Percentiles rank a stretch among this genome's conserved stretches.
Conservation (phyloP, 2,888 invertebrate genomes). For the Ormyrus thymus region DNA sequence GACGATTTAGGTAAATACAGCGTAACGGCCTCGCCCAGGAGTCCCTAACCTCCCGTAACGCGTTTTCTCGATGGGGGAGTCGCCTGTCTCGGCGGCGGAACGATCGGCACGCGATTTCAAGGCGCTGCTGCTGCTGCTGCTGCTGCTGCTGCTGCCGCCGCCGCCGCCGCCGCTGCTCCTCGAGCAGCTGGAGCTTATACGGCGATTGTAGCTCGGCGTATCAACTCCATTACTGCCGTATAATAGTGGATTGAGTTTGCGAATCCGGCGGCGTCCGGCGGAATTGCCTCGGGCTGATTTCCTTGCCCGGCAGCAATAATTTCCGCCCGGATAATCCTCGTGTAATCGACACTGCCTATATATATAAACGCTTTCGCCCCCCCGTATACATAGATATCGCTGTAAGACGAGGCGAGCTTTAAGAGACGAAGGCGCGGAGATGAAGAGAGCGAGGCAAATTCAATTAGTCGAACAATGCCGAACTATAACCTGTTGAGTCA, state of each 20-base stretch:
- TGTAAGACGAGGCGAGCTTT: conserved; percentile 52
- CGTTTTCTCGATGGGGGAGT: no score
- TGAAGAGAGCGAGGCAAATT: conserved; percentile 59
- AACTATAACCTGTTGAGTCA: conserved; percentile 67
- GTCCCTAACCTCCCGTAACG: no score
- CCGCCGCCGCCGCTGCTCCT: not conserved
- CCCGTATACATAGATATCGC: not conserved
- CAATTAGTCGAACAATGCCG: conserved; percentile 67
- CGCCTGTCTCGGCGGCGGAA: not conserved
- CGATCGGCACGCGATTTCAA: conserved; percentile 25
- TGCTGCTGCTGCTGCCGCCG: not conserved
- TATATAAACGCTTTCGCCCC: not conserved
- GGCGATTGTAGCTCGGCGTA: conserved; percentile 3
- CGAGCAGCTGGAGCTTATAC: not conserved
- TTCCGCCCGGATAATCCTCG: conserved; percentile 63
- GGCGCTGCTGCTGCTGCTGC: conserved; percentile 1
- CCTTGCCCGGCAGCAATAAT: conserved; percentile 59
- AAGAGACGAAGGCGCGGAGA: conserved; percentile 54
- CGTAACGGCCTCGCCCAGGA: no score
- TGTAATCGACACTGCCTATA: conserved; percentile 61
- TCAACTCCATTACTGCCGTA: conserved; percentile 55
- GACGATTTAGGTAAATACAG: no score
- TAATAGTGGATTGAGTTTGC: conserved; percentile 54
- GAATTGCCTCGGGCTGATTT: conserved; percentile 56
- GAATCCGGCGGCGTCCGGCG: conserved; percentile 47